phyloP scores from a whole-genome alignment of 2,113 vertebrate species.

The Athene noctua region DNA sequence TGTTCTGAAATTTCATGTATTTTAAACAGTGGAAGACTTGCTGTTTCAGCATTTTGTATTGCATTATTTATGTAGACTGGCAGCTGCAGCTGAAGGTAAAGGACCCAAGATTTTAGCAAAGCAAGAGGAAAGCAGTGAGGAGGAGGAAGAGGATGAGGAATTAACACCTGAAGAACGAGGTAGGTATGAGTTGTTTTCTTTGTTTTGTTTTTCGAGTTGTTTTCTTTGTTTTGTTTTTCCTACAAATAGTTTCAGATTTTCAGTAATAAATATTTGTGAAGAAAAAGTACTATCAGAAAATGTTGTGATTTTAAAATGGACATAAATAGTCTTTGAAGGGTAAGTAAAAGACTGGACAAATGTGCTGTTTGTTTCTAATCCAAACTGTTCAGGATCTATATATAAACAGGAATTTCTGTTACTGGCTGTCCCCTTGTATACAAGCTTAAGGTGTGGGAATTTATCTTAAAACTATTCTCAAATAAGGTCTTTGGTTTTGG shows the following conservation, averaged over 20 bases:
- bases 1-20: neutral
- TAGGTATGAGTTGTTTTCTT: slow-evolving; percentile 18
- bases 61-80: slow-evolving; percentile 74
- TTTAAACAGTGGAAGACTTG: neutral
- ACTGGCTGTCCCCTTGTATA: neutral
- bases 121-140: slow-evolving; percentile 84
- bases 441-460: neutral
- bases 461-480: neutral
- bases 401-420: neutral
- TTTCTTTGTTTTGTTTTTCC: neutral
- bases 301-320: neutral
- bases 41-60: neutral
- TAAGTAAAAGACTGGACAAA: neutral
- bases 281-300: neutral
- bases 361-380: neutral
- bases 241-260: neutral
- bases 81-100: slow-evolving; percentile 81
- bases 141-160: slow-evolving; percentile 82
- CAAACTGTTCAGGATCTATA: neutral
- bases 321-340: neutral
- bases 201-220: neutral
- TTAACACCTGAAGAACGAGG: slow-evolving; percentile 91
- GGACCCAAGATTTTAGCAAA: slow-evolving; percentile 78
- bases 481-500: neutral
- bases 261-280: neutral